Conservation (phyloP, 2,113 vertebrate species). For the Pristiophorus japonicus region DNA sequence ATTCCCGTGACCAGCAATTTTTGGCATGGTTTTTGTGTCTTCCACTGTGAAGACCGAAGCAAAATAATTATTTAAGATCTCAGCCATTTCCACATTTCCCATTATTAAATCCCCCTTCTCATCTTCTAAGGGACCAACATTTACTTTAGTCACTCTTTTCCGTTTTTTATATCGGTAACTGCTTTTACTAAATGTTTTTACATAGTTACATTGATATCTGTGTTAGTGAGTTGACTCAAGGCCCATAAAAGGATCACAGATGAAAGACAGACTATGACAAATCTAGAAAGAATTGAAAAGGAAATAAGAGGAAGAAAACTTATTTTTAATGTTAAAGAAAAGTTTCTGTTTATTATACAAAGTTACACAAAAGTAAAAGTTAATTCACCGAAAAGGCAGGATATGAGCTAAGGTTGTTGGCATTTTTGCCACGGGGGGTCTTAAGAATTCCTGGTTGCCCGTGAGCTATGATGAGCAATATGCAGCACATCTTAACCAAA, state of each 20-base stretch:
- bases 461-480: not conserved
- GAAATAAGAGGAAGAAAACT: not conserved
- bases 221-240: not conserved
- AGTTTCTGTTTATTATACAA: not conserved
- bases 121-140: too few relatives aligned
- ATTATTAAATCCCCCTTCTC: too few relatives aligned
- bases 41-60: too few relatives aligned
- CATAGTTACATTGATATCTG: not conserved
- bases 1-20: too few relatives aligned
- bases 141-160: too few relatives aligned
- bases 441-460: not conserved
- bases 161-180: too few relatives aligned
- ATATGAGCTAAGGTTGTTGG: not conserved
- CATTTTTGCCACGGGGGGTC: not conserved
- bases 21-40: too few relatives aligned
- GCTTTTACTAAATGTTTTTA: too few relatives aligned
- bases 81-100: too few relatives aligned
- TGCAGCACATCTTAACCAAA: not conserved
- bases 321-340: not conserved
- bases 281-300: not conserved
- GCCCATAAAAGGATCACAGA: not conserved
- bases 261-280: not conserved
- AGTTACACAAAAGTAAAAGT: not conserved
- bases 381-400: not conserved
- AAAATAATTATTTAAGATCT: too few relatives aligned